phyloP scores from a whole-genome alignment of 2,888 invertebrate species.

The Meandrusa payeni region DNA sequence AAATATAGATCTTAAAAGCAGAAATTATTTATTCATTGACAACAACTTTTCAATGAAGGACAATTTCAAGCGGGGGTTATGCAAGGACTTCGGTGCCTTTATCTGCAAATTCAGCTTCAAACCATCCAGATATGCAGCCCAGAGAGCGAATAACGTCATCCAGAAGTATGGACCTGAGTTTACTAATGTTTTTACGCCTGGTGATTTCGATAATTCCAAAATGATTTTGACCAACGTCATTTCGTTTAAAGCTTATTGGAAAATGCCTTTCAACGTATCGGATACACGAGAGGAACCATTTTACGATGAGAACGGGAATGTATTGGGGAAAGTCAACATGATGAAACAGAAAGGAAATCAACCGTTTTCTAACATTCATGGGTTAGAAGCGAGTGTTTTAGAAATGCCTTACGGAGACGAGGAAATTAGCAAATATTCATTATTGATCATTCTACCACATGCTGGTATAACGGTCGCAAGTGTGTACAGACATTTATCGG shows the following conservation, averaged over 20 bases:
- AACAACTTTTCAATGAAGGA: too few species aligned
- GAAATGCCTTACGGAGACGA: conserved; percentile 84
- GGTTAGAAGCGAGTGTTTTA: conserved; percentile 79
- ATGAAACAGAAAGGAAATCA: conserved; percentile 84
- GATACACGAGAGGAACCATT: conserved; percentile 78
- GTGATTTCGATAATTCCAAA: conserved; percentile 76
- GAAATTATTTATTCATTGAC: too few species aligned
- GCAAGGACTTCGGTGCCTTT: too few species aligned
- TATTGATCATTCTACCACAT: conserved; percentile 83
- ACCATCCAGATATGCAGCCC: too few species aligned
- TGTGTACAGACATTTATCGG: conserved; percentile 70
- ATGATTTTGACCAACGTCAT: conserved; percentile 84
- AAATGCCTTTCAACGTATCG: conserved; percentile 79
- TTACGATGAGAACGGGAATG: conserved; percentile 73
- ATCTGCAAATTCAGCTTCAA: too few species aligned
- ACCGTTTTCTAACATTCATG: conserved; percentile 74
- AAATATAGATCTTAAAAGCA: too few species aligned
- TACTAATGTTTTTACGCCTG: too few species aligned
- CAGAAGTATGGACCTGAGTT: too few species aligned
- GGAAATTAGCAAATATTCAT: conserved; percentile 60
- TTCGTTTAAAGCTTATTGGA: conserved; percentile 86
- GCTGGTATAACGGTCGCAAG: conserved; percentile 63
- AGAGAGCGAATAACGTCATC: too few species aligned
- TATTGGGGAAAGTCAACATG: conserved; percentile 83
- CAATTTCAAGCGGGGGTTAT: too few species aligned